Evolutionary conservation across 2,888 invertebrate species (phyloP).

Genomic region (Lymantria monacha): DNA sequence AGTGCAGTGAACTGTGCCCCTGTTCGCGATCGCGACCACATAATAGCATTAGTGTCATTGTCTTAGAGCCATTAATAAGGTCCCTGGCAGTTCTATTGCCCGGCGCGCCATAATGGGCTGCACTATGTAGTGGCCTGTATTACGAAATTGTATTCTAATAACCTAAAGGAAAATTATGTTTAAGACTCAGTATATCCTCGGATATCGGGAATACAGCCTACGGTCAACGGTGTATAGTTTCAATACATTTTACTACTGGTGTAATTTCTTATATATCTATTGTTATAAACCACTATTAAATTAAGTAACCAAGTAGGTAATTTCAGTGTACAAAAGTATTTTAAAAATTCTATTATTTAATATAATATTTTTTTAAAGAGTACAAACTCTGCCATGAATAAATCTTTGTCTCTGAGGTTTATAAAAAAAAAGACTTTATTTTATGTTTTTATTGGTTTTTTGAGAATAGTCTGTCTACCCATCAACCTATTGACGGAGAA

Average conservation of each 20-base stretch:
- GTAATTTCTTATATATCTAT: constrained; percentile 17
- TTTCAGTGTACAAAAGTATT: no score
- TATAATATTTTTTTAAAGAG: no score
- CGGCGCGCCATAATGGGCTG: constrained; percentile 61
- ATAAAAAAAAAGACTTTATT: no score
- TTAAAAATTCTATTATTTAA: no score
- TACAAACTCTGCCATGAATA: no score
- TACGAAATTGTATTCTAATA: constrained; percentile 66
- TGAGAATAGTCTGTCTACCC: no score
- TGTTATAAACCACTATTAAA: no score
- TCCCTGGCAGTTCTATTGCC: constrained; percentile 72
- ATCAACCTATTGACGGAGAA: no score
- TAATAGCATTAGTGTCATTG: constrained; percentile 78
- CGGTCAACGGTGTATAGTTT: constrained; percentile 36
- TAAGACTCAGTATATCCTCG: constrained; percentile 36
- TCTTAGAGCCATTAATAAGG: constrained; percentile 74
- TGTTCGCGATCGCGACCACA: constrained; percentile 56
- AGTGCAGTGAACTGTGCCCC: constrained; percentile 40
- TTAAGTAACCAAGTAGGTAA: no score
- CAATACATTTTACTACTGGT: constrained; percentile 34
- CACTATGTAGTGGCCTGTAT: constrained; percentile 55
- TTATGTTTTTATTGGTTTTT: no score
- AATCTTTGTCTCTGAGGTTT: no score
- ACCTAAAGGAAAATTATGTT: constrained; percentile 43
- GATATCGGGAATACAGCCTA: constrained; percentile 34